These are phyloP conservation scores for Antennarius maculatus DNA, from an alignment of 2,797 vertebrate species.

Conservation along the genomic window DNA sequence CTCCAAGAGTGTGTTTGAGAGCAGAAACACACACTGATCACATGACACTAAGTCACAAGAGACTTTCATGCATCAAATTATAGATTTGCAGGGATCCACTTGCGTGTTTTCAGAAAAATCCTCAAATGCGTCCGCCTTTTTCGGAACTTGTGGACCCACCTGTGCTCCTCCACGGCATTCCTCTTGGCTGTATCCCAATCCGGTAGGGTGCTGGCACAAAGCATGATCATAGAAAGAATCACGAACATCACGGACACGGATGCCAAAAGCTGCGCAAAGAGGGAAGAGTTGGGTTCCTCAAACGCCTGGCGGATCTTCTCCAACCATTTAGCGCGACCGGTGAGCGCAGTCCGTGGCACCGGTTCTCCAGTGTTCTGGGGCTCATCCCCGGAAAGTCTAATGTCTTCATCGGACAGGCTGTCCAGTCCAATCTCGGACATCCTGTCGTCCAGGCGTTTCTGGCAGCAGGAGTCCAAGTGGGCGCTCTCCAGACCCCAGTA, in stretches of 20 bases:
- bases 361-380: conserved; percentile 69
- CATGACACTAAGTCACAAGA: not conserved
- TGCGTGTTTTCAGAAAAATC: not conserved
- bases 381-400: conserved; percentile 75
- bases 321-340: conserved; percentile 85
- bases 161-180: conserved; percentile 88
- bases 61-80: conserved; percentile 48
- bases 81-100: not conserved
- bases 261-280: conserved; percentile 92
- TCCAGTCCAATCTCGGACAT: conserved; percentile 93
- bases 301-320: conserved; percentile 88
- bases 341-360: conserved; percentile 59
- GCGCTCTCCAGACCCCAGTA: conserved; percentile 96
- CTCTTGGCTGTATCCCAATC: conserved; percentile 91
- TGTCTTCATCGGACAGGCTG: conserved; percentile 88
- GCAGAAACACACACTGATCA: not conserved
- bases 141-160: conserved; percentile 70
- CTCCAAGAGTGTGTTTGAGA: not conserved
- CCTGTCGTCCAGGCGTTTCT: conserved; percentile 92
- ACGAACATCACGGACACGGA: conserved; percentile 93
- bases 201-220: conserved; percentile 94
- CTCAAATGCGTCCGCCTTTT: too few species aligned
- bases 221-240: conserved; percentile 94
- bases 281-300: conserved; percentile 93
- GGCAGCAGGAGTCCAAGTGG: conserved; percentile 94